Evolutionary conservation across 2,888 invertebrate species (phyloP).

Genomic region (Perithous albicinctus): DNA sequence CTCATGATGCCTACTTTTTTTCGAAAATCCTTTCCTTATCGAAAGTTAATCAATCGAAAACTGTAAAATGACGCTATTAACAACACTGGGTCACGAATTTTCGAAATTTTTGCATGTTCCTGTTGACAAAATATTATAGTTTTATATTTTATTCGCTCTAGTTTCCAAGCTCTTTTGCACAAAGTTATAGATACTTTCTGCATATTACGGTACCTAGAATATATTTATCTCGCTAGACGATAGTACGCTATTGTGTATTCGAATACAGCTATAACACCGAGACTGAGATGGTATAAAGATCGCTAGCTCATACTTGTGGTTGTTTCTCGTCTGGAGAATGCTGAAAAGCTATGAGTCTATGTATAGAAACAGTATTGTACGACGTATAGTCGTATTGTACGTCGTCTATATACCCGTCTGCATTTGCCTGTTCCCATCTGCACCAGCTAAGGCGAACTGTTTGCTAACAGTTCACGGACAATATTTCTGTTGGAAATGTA

Average conservation of each 20-base stretch:
- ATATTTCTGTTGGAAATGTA: constrained; percentile 44
- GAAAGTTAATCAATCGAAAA: no score
- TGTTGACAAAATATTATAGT: not conserved
- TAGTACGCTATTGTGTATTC: constrained; percentile 1
- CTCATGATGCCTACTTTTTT: no score
- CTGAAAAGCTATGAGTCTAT: constrained; percentile 33
- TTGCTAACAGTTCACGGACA: constrained; percentile 42
- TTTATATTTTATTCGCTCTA: not conserved
- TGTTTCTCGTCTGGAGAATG: constrained; percentile 27
- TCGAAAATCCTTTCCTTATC: no score
- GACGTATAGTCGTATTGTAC: constrained; percentile 16
- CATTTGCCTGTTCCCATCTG: constrained; percentile 6
- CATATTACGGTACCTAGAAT: constrained; percentile 5
- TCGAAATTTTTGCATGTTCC: not conserved
- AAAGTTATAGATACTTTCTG: not conserved
- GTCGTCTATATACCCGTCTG: not conserved
- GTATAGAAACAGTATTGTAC: constrained; percentile 20
- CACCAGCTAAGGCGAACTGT: constrained; percentile 30
- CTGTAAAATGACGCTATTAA: not conserved
- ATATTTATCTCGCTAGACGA: constrained; percentile 21
- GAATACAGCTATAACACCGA: not conserved
- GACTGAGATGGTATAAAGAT: constrained; percentile 11
- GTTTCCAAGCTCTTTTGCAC: not conserved
- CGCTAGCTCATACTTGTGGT: constrained; percentile 6
- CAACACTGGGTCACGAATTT: no score